Percentiles rank a stretch among this genome's conserved stretches.
These are phyloP conservation scores for Hozukius guyotensis DNA, from an alignment of 2,797 vertebrate genomes.

Conservation along the genomic window DNA sequence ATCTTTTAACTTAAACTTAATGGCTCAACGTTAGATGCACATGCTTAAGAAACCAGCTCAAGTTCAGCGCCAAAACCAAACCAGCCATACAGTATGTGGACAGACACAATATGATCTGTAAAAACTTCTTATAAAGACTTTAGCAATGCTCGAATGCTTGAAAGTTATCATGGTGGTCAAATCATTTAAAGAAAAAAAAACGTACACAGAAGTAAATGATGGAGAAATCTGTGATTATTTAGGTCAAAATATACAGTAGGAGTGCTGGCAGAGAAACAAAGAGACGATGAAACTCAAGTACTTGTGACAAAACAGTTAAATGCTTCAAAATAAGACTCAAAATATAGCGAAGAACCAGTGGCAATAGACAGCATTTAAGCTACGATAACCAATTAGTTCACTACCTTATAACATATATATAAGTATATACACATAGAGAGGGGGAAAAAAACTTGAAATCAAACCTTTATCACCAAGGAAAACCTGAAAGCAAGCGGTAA, in stretches of 20 bases:
- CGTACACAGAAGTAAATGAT: not conserved
- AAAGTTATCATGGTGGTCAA: constrained; percentile 1
- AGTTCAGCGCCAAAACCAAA: constrained; percentile 24
- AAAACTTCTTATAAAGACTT: constrained; percentile 4
- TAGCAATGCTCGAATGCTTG: not conserved
- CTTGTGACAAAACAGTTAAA: constrained; percentile 28
- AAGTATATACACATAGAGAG: not conserved
- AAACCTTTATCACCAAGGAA: constrained; percentile 33
- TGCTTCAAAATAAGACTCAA: constrained; percentile 36
- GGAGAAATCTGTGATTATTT: not conserved
- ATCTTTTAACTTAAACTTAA: not conserved
- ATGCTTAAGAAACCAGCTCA: constrained; percentile 30
- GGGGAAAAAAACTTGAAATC: not conserved
- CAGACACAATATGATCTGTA: constrained; percentile 1
- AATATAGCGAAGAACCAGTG: constrained; percentile 18
- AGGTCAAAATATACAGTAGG: not conserved
- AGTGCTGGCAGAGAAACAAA: constrained; percentile 16
- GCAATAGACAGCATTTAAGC: constrained; percentile 24
- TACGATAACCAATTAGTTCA: constrained; percentile 15
- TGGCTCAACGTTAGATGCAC: not conserved
- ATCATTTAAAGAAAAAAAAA: constrained; percentile 9
- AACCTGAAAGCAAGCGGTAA: constrained; percentile 53
- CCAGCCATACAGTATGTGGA: not conserved
- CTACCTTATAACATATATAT: not conserved
- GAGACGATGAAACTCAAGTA: constrained; percentile 6